phyloP scores from a whole-genome alignment of 2,888 invertebrate genomes.

The Encarsia formosa region DNA sequence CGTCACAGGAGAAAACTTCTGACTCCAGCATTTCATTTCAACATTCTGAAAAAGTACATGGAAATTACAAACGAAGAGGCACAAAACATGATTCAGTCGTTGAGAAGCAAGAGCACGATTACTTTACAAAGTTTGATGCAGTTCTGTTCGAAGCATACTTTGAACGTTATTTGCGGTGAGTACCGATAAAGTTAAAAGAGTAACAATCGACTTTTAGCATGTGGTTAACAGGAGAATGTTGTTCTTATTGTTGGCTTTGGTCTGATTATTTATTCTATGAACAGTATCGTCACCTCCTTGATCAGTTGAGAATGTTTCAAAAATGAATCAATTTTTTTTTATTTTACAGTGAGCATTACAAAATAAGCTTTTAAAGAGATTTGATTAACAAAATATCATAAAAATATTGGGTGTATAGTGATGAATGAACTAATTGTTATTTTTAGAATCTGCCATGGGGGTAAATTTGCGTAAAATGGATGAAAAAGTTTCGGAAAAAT shows the following conservation, averaged over 20 bases:
- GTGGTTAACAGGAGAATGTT: no score
- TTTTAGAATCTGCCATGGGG: slow-evolving; percentile 20
- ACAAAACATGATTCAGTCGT: slow-evolving; percentile 10
- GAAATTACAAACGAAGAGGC: slow-evolving; percentile 25
- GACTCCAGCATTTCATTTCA: slow-evolving; percentile 27
- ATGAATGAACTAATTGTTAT: no score
- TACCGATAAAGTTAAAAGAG: no score
- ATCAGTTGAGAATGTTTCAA: no score
- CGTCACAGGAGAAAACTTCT: slow-evolving; percentile 28
- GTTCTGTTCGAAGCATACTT: slow-evolving; percentile 25
- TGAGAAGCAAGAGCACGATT: slow-evolving; percentile 14
- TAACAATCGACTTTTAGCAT: no score
- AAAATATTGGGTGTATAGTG: no score
- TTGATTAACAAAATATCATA: no score
- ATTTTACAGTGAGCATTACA: background rate
- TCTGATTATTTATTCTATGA: no score
- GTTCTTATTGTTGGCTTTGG: no score
- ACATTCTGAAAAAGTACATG: slow-evolving; percentile 26
- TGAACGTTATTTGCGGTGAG: slow-evolving; percentile 30
- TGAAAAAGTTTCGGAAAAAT: slow-evolving; percentile 51
- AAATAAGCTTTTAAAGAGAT: background rate
- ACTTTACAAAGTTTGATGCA: slow-evolving; percentile 18
- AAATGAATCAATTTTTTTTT: no score
- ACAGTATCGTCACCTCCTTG: no score
- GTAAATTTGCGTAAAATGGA: slow-evolving; percentile 30